Evolutionary conservation across 2,888 invertebrate species (phyloP), one percentile per base, ranked within the genome.

Genomic region (Saturnia japonica): DNA sequence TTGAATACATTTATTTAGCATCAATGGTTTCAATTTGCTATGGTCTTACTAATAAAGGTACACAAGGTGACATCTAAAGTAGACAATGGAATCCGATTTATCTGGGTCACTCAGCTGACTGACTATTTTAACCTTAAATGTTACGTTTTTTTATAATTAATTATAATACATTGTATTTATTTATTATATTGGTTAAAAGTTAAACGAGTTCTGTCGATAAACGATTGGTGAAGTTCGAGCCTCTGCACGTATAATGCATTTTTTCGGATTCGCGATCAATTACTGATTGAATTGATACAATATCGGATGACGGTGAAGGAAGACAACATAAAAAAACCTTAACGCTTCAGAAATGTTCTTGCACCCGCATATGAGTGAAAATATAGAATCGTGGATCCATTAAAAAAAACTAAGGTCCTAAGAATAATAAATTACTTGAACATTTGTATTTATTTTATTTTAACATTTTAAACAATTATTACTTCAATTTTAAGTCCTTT

Each of bases 81-180:
- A 45, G 47, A 62, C 43, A 45, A 40, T 19, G 43, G 64, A 45
- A 64, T 64, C 64, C 19, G 9, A 19, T 40, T 6, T 64, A 64
- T 40, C 64, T 64, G 40, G 64, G 64, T 64, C 40, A 64, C 19
- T 64, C 64, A 40, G 64, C n/a, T n/a, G 64, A 64, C 19, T 40
- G 64, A 34, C 62, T 64, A 25, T 64, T 40, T 64, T 64, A 40
- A 40, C 40, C 34, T 64, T n/a, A 64, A 68, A 22, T 14, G 28
- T 43, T 19, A 43, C n/a, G 28, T 43, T 19, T 47, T 25, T 71
- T 60, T 22, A 68, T 54, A 47, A n/a, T n/a, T 22, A 22, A 54
- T 54, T 11, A 54, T 22, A 54, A n/a, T 54, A 22, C 22, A 22
- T 11, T 54, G 22, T 54, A 7, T 54, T 22, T 1, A 22, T 19